Base-by-base conservation (phyloP, 2,797 vertebrate species). In the Hyperoplus lanceolatus region DNA sequence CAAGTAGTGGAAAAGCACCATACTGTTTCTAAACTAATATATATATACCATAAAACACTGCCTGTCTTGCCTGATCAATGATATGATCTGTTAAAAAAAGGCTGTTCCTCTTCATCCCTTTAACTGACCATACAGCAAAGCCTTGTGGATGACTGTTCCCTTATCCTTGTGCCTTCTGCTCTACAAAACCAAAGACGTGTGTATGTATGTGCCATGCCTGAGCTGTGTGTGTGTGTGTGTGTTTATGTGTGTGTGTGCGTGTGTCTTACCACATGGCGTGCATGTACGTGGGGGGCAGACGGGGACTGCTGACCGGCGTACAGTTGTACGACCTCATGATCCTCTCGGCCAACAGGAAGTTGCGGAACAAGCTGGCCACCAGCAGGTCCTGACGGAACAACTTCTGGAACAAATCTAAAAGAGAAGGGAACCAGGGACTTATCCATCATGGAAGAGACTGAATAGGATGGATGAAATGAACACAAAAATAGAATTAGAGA, bases 271-370 rank as follows among this genome's bases (percentile, higher is more conserved):
- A 99, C 98, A 99, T 99, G 14, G 98, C 97, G 1, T 99, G 98
- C 97, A 99, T 99, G 95, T 97, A 99, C 0, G 98, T 99, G 0
- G 98, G 97, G 15, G 98, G 98, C 36, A 99, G 95, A 0, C 97
- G 95, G 0, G 98, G 98, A 89, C 98, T 99, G 96, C 98, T 99
- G 77, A 99, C 97, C 0, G 98, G 98, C 0, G 97, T 99, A 59
- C 98, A 99, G 95, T 98, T 99, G 93, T 99, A 99, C 0, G 98
- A 99, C 81, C 98, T 96, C 98, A 99, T 99, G 87, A 99, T 99
- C 84, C 98, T 95, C 83, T 99, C 98, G 0, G 98, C 98, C 90
- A 99, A 82, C 4, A 99, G 95, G 66, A 99, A 99, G 77, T 99
- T 99, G 0, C 98, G 97, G 83, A 99, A 99, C 49, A 99, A 91